Evolutionary conservation across 2,797 vertebrate genomes (phyloP), one percentile per base, ranked within the genome.

Genomic region (Scarus forsteni): DNA sequence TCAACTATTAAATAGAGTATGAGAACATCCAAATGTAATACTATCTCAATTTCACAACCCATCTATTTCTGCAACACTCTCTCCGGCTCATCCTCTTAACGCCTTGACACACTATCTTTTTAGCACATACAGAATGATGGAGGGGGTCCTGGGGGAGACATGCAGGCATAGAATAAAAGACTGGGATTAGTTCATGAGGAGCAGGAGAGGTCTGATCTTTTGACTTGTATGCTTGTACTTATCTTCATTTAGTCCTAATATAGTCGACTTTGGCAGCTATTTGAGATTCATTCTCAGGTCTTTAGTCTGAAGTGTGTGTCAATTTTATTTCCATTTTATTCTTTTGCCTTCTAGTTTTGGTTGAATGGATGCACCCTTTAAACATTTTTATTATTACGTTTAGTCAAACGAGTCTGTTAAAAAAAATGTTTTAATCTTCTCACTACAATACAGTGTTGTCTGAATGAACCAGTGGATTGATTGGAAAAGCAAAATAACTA

Each of bases 11-110:
- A 87, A 79, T 79, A 82, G 83, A 87, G 70, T 81, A 83, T 8
- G 34, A 79, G 85, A 81, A 87, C 74, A 84, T 88, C 84, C 79
- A 80, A 77, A 91, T 89, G 81, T 86, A 90, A 92, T 89, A 86
- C 75, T 62, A 49, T 89, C 79, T 89, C 90, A 90, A 85, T 91
- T 92, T 92, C 89, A 91, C 89, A 92, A 89, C 77, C 81, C 81
- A 92, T 91, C 83, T 89, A 89, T 91, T 89, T 78, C 85, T 77
- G 83, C 73, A 84, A 85, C 89, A 88, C 87, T 85, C 84, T 91
- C 78, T 81, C 50, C 70, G 60, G 76, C 87, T 90, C 90, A 89
- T 84, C 88, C 77, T 84, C 85, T 90, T 90, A 88, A 89, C 81
- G 45, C 84, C 70, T 82, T 80, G 71, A 85, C 87, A 85, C 85